Conservation (phyloP, 2,888 invertebrate genomes). For the Lasioglossum malachurum region DNA sequence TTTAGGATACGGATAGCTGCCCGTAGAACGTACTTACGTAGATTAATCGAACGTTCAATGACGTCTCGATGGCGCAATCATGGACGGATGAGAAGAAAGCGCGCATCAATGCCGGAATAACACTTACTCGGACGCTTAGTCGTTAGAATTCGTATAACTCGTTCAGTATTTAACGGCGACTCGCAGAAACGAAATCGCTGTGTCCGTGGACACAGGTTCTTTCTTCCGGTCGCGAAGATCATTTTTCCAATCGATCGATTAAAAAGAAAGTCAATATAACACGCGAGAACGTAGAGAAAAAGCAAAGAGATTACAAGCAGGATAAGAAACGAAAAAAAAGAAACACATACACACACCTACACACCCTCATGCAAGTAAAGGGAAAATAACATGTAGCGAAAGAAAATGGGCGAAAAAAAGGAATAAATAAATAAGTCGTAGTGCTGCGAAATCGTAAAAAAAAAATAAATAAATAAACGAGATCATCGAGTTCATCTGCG, state of each 20-base stretch:
- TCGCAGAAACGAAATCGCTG: slow-evolving; percentile 9
- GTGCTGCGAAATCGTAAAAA: slow-evolving; percentile 46
- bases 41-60: slow-evolving; percentile 61
- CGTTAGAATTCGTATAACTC: slow-evolving; percentile 60
- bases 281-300: slow-evolving; percentile 33
- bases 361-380: not conserved
- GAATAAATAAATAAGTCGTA: slow-evolving; percentile 26
- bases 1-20: slow-evolving; percentile 68
- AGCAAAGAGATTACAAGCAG: not conserved
- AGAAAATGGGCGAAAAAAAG: slow-evolving; percentile 5
- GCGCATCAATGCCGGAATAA: slow-evolving; percentile 38
- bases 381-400: slow-evolving; percentile 28
- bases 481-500: slow-evolving; percentile 62
- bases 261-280: slow-evolving; percentile 62
- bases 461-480: not conserved
- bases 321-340: not conserved
- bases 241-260: slow-evolving; percentile 62
- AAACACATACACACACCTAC: not conserved
- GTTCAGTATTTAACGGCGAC: slow-evolving; percentile 59
- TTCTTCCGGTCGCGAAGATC: slow-evolving; percentile 33
- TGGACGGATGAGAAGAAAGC: slow-evolving; percentile 51
- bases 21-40: slow-evolving; percentile 65
- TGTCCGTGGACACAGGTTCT: slow-evolving; percentile 8
- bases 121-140: slow-evolving; percentile 64
- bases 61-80: slow-evolving; percentile 64